phyloP scores from a whole-genome alignment of 1,140 invertebrate species.

The Apocrypta bakeri region DNA sequence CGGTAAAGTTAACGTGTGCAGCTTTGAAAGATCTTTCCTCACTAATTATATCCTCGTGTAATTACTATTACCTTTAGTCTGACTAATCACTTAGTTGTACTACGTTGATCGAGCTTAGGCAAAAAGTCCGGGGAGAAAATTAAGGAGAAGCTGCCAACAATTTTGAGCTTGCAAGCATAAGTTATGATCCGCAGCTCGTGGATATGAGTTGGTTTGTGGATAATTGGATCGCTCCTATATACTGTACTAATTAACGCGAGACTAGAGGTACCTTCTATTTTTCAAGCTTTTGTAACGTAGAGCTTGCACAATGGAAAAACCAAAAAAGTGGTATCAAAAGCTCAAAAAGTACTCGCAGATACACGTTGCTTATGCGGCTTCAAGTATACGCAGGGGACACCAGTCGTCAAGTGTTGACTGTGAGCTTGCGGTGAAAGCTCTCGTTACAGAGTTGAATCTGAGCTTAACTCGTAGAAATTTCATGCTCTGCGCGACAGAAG shows the following conservation, averaged over 20 bases:
- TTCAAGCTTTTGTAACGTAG: no score
- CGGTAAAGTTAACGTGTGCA: neutral
- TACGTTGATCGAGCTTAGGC: no score
- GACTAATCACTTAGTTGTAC: slow-evolving; percentile 2
- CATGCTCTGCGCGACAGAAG: no score
- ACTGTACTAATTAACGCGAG: no score
- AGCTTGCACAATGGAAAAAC: no score
- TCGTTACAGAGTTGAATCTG: slow-evolving; percentile 26
- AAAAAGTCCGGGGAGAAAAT: neutral
- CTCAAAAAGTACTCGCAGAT: neutral
- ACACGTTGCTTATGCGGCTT: neutral
- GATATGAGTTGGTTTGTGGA: neutral
- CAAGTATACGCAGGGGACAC: neutral
- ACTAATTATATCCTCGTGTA: slow-evolving; percentile 26
- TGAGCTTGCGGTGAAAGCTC: neutral
- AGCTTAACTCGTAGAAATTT: slow-evolving; percentile 29
- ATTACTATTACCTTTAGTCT: slow-evolving; percentile 1
- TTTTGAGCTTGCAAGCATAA: neutral
- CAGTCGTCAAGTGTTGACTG: neutral
- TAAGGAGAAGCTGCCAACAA: neutral
- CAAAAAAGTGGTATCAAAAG: neutral
- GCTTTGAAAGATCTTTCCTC: slow-evolving; percentile 17
- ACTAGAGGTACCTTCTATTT: no score
- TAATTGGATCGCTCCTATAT: neutral
- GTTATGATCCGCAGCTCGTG: neutral